Percentiles rank a stretch among this genome's conserved stretches.
Conservation (phyloP, 2,797 vertebrate species). For the Amblyopsis hoosieri region DNA sequence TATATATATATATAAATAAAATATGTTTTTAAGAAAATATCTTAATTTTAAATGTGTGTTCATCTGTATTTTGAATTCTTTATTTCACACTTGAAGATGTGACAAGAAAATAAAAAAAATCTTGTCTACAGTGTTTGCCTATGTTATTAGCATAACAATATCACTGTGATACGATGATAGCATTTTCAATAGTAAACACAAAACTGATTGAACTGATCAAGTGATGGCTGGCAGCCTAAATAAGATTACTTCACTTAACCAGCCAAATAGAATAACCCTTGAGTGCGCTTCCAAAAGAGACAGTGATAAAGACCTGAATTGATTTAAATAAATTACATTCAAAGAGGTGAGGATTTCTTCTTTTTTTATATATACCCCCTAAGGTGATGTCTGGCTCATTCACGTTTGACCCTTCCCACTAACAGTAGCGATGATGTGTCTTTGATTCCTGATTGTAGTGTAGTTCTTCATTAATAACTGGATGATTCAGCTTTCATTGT, state of each 20-base stretch:
- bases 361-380: too few species aligned
- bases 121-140: not conserved
- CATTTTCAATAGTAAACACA: constrained; percentile 14
- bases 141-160: not conserved
- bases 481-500: constrained; percentile 43
- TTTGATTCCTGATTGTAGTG: constrained; percentile 44
- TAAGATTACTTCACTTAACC: constrained; percentile 26
- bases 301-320: not conserved
- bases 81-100: not conserved
- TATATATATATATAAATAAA: too few species aligned
- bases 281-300: constrained; percentile 24
- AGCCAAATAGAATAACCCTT: not conserved
- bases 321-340: constrained; percentile 29
- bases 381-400: too few species aligned
- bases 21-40: not conserved
- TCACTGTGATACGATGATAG: not conserved
- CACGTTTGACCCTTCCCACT: too few species aligned
- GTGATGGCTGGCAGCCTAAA: not conserved
- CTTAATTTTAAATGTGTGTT: too few species aligned
- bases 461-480: constrained; percentile 37
- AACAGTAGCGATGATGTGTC: constrained; percentile 2
- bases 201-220: constrained; percentile 19
- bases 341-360: constrained; percentile 9
- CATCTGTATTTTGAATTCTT: constrained; percentile 7
- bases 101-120: too few species aligned